A percentile compares a stretch with the other conserved stretches of the same genome.
Evolutionary conservation across 2,797 vertebrate species (phyloP).

Genomic region (Tangara arthus): DNA sequence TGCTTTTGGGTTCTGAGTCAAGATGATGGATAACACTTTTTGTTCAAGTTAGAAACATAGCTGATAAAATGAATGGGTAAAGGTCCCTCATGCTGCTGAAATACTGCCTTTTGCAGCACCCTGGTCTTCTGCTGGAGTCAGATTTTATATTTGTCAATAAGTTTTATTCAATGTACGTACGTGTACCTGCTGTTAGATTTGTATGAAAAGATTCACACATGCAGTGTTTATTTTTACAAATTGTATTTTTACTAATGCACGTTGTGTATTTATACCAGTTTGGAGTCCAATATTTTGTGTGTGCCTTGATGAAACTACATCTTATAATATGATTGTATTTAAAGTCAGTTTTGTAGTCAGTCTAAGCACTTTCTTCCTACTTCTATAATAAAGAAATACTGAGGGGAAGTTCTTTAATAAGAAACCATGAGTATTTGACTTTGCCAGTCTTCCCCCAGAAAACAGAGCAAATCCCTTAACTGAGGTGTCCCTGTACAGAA

Average conservation of each 20-base stretch:
- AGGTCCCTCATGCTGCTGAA: not conserved
- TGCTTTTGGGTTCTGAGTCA: not conserved
- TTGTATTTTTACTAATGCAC: not conserved
- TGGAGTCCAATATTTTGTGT: not conserved
- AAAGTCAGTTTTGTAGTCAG: not conserved
- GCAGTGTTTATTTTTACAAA: not conserved
- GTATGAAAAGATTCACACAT: not conserved
- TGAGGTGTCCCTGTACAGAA: not conserved
- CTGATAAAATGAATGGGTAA: not conserved
- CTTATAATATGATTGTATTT: fast-evolving
- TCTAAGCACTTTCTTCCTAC: not conserved
- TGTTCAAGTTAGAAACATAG: not conserved
- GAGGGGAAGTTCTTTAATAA: not conserved
- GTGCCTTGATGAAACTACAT: not conserved
- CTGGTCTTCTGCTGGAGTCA: not conserved
- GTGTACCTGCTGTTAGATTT: not conserved
- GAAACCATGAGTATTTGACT: not conserved
- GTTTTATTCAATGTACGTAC: not conserved
- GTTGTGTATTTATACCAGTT: not conserved
- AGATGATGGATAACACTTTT: not conserved
- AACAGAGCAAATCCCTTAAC: not conserved
- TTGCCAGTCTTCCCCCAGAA: not conserved
- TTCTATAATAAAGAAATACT: not conserved
- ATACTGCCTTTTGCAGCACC: not conserved
- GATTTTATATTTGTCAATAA: not conserved